phyloP scores from a whole-genome alignment of 2,113 vertebrate species.

The Anser brachyrhynchus region DNA sequence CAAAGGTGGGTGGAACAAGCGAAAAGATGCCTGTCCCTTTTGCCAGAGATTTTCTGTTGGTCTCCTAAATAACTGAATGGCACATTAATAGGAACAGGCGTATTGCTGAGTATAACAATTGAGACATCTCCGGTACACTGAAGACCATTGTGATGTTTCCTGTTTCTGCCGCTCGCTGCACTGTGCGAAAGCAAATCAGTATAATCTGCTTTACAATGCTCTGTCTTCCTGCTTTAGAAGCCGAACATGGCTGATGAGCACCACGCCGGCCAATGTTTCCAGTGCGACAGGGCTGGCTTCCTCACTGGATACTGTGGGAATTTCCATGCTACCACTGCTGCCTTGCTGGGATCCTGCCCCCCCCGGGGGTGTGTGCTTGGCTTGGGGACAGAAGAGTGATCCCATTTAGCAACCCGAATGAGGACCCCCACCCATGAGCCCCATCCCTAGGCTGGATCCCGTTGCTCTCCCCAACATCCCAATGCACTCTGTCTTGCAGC shows the following conservation, averaged over 20 bases:
- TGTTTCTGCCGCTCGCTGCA: slow-evolving; percentile 47
- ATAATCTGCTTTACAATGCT: slow-evolving; percentile 61
- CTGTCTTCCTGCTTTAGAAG: slow-evolving; percentile 64
- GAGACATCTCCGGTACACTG: slow-evolving; percentile 70
- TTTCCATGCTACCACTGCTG: not conserved
- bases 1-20: not conserved
- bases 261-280: slow-evolving; percentile 3
- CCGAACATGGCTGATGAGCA: slow-evolving; percentile 30
- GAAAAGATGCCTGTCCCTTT: not conserved
- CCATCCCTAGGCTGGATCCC: not conserved
- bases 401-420: not conserved
- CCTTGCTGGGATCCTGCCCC: not conserved
- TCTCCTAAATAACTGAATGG: slow-evolving; percentile 20
- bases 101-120: slow-evolving; percentile 68
- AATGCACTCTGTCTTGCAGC: fast-evolving
- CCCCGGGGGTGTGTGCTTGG: fast-evolving
- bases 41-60: not conserved
- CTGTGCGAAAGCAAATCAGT: slow-evolving; percentile 46
- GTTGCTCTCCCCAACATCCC: not conserved
- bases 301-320: slow-evolving; percentile 47
- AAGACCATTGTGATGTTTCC: slow-evolving; percentile 77
- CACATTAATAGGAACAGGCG: slow-evolving; percentile 64
- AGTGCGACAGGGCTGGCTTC: not conserved
- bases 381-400: not conserved
- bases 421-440: not conserved